Evolutionary conservation across 2,113 vertebrate genomes (phyloP).

Genomic region (Esox niger): DNA sequence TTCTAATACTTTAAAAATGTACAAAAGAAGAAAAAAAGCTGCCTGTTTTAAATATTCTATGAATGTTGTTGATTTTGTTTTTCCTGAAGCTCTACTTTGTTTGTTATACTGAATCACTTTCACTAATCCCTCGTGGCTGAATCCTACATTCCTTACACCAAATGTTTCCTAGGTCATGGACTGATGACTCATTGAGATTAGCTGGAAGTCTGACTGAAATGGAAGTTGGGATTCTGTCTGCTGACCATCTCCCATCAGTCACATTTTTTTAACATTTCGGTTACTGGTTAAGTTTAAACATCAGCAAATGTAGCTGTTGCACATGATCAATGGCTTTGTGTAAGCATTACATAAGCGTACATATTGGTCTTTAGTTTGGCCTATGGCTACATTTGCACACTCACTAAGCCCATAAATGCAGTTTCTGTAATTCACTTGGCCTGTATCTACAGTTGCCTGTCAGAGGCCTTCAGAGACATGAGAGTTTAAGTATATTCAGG

Average conservation of each 20-base stretch:
- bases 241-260: slow-evolving; percentile 4
- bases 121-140: no score
- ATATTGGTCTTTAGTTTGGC: no score
- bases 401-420: no score
- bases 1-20: slow-evolving; percentile 33
- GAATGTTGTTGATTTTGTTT: neutral
- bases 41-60: slow-evolving; percentile 48
- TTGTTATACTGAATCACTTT: slow-evolving; percentile 17
- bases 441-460: neutral
- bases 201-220: no score
- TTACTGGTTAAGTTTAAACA: no score
- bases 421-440: neutral
- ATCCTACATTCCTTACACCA: no score
- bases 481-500: neutral
- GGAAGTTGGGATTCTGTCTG: no score
- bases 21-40: slow-evolving; percentile 37
- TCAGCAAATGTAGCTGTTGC: no score
- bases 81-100: slow-evolving; percentile 1
- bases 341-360: no score
- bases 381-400: no score
- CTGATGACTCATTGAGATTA: no score
- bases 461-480: neutral
- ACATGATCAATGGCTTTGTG: slow-evolving; percentile 13
- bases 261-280: slow-evolving; percentile 12
- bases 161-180: no score